Evolutionary conservation across 1,140 invertebrate species (phyloP).

Genomic region (Bradynema listronoti): DNA sequence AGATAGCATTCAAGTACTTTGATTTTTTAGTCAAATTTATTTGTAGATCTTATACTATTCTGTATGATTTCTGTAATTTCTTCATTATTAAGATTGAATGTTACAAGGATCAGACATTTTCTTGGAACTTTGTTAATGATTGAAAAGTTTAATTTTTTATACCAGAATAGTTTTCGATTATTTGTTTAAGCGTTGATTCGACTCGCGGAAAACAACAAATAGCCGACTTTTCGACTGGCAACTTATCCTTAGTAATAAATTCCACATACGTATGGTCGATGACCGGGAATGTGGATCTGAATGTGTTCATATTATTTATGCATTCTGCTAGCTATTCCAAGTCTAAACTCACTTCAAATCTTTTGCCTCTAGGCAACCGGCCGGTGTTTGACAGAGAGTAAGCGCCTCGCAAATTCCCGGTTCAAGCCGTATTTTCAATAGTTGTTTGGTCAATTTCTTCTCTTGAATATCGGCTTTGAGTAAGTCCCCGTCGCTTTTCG

Average conservation of each 20-base stretch:
- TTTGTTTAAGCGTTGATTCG: constrained; percentile 26
- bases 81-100: no score
- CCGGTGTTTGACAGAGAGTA: constrained; percentile 49
- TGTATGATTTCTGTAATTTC: no score
- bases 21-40: no score
- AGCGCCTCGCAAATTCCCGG: constrained; percentile 48
- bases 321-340: background rate
- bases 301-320: constrained; percentile 6
- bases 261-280: constrained; percentile 31
- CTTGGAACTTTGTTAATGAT: no score
- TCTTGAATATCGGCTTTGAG: no score
- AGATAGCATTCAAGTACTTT: background rate
- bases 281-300: constrained; percentile 18
- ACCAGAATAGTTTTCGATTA: constrained; percentile 36
- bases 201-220: constrained; percentile 34
- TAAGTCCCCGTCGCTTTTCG: no score
- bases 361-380: constrained; percentile 38
- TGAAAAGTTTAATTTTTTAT: background rate
- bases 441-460: no score
- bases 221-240: constrained; percentile 24
- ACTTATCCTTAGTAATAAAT: constrained; percentile 32
- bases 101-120: no score
- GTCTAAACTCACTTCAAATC: constrained; percentile 45
- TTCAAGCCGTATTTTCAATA: constrained; percentile 34
- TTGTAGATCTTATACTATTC: no score